Evolutionary conservation across 2,888 invertebrate genomes (phyloP).

Genomic region (Latrodectus elegans): DNA sequence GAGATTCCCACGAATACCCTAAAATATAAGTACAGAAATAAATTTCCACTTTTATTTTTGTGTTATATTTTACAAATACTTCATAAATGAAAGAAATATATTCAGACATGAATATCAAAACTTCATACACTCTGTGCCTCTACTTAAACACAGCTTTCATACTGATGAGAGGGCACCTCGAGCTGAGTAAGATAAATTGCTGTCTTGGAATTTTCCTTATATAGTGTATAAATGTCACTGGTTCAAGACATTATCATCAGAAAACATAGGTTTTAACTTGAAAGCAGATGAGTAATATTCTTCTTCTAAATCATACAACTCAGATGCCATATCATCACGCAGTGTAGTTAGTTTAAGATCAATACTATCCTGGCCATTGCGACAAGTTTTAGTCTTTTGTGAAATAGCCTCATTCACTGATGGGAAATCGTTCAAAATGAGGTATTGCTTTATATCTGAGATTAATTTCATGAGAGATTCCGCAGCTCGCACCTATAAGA

Average conservation of each 20-base stretch:
- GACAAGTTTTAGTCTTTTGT: conserved; percentile 90
- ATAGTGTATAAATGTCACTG: background rate
- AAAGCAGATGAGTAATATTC: conserved; percentile 82
- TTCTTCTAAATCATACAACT: conserved; percentile 92
- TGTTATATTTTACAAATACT: no score
- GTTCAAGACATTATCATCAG: conserved; percentile 49
- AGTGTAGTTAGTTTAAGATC: conserved; percentile 94
- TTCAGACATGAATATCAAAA: no score
- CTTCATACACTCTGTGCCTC: no score
- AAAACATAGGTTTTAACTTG: conserved; percentile 58
- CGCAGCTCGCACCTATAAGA: conserved; percentile 86
- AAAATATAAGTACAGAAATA: no score
- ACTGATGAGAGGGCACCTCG: no score
- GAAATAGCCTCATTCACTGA: conserved; percentile 97
- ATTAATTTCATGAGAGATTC: conserved; percentile 98
- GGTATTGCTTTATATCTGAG: conserved; percentile 97
- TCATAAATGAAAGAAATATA: no score
- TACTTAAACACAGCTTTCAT: no score
- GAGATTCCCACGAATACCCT: no score
- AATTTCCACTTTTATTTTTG: no score
- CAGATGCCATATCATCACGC: conserved; percentile 95
- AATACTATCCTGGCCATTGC: conserved; percentile 92
- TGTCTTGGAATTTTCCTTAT: no score
- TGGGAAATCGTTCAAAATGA: conserved; percentile 98
- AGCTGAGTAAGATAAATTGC: no score